Percentiles rank a stretch among this genome's conserved stretches.
Evolutionary conservation across 2,888 invertebrate species (phyloP).

Genomic region (Automeris io): DNA sequence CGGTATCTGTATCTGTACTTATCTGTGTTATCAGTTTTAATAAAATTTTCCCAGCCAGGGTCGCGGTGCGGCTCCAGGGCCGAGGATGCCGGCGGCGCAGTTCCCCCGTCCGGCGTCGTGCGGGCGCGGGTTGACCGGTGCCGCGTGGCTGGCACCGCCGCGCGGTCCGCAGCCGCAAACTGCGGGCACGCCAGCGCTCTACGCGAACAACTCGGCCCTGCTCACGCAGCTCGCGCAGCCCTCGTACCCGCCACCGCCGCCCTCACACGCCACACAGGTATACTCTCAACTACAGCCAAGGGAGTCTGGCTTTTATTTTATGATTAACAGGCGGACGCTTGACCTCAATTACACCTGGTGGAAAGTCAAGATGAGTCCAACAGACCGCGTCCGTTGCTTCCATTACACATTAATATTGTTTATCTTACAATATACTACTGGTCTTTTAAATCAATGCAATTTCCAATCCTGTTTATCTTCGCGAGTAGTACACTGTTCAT

Average conservation of each 20-base stretch:
- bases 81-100: constrained; percentile 15
- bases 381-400: too few relatives aligned
- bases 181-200: constrained; percentile 51
- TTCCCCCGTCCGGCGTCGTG: constrained; percentile 15
- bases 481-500: not conserved
- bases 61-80: constrained; percentile 24
- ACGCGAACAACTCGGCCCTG: constrained; percentile 65
- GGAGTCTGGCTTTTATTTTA: too few relatives aligned
- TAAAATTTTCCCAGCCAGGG: constrained; percentile 33
- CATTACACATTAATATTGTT: too few relatives aligned
- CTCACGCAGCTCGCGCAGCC: constrained; percentile 81
- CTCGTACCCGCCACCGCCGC: constrained; percentile 69
- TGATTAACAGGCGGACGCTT: too few relatives aligned
- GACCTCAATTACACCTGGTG: too few relatives aligned
- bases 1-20: not conserved
- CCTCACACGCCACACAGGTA: constrained; percentile 32
- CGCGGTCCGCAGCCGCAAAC: constrained; percentile 17
- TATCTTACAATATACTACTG: too few relatives aligned
- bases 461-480: too few relatives aligned
- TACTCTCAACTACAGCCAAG: too few relatives aligned
- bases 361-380: too few relatives aligned
- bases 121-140: constrained; percentile 24
- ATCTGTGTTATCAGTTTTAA: too few relatives aligned
- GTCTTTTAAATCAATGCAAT: too few relatives aligned
- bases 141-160: constrained; percentile 18